phyloP scores from a whole-genome alignment of 2,888 invertebrate species.

The Drosophila quinaria region DNA sequence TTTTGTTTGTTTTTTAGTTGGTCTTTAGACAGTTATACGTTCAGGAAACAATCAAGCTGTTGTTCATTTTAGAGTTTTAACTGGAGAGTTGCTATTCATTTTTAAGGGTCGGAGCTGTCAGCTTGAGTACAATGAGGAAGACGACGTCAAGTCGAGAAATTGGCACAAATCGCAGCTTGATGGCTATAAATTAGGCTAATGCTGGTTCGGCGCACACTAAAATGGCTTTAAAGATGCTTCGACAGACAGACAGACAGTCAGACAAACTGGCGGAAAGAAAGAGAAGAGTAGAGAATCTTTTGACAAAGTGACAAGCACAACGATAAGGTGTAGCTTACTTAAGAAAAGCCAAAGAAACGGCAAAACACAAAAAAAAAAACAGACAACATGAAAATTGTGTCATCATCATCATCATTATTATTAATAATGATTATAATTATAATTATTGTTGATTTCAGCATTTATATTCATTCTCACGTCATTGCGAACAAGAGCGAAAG shows the following conservation, averaged over 20 bases:
- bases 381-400: slow-evolving; percentile 50
- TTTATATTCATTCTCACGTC: slow-evolving; percentile 53
- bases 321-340: slow-evolving; percentile 50
- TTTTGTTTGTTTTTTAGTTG: background rate
- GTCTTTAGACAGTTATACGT: slow-evolving; percentile 19
- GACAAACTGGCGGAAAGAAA: slow-evolving; percentile 4
- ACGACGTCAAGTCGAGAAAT: slow-evolving; percentile 41
- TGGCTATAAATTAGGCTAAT: slow-evolving; percentile 63
- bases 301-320: slow-evolving; percentile 30
- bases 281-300: slow-evolving; percentile 21
- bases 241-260: background rate
- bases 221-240: slow-evolving; percentile 26
- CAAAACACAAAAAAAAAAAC: slow-evolving; percentile 14
- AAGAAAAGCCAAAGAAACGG: slow-evolving; percentile 16
- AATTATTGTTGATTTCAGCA: slow-evolving; percentile 54
- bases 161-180: slow-evolving; percentile 73
- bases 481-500: slow-evolving; percentile 11
- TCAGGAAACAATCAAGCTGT: slow-evolving; percentile 27
- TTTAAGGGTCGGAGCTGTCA: slow-evolving; percentile 15
- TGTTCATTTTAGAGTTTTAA: slow-evolving; percentile 9
- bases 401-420: slow-evolving; percentile 58
- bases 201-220: slow-evolving; percentile 24
- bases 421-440: slow-evolving; percentile 33
- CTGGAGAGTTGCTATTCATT: slow-evolving; percentile 1
- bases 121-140: slow-evolving; percentile 14